Evolutionary conservation across 2,888 invertebrate genomes (phyloP), one percentile per base, ranked within the genome.

Genomic region (Xylota segnis): DNA sequence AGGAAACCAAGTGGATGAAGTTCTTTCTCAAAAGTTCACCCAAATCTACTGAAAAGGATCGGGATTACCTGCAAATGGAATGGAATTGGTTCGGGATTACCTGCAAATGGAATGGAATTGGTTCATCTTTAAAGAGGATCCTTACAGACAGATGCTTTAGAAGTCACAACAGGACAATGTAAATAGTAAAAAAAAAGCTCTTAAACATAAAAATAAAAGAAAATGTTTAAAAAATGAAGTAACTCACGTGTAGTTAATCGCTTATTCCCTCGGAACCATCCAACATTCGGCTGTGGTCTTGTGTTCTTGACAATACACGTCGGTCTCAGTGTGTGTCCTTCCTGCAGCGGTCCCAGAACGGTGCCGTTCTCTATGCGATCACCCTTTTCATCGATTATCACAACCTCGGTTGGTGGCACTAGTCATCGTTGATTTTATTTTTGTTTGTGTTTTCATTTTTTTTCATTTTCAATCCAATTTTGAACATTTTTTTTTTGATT

Each of bases 371-470:
- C 93, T 71, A 96, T 92, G 70, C 93, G 93, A 83, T 94, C 93
- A 3, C 94, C 95, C 78, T 95, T 94, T 63, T 94, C 94, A 83
- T 95, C 95, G 87, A 94, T 93, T 89, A 96, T 94, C 90, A 95
- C 94, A 88, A 97, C 95, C 87, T 95, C 95, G 88, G 95, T 94
- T n/a, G 97, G 97, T 93, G 95, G 95, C 89, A 97, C 97, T 96
- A 95, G 87, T 94, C 95, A 90, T 93, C 68, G 45, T 52, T 61
- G 79, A 93, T 90, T 89, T 16, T 52, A 40, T 86, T 79, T 50
- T 65, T 34, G 43, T 63, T 58, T 47, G 68, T 59, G 16, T 5
- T 72, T 10, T 10, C 7, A 40, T 16, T 52, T 87, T 32, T 65
- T 52, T 10, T 10, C 4, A 40, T 16, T 52, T 87, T 74, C 71